Percentiles rank a stretch among this genome's conserved stretches.
These are phyloP conservation scores for Notospermus geniculatus DNA, from an alignment of 1,140 invertebrate species.

Conservation along the genomic window DNA sequence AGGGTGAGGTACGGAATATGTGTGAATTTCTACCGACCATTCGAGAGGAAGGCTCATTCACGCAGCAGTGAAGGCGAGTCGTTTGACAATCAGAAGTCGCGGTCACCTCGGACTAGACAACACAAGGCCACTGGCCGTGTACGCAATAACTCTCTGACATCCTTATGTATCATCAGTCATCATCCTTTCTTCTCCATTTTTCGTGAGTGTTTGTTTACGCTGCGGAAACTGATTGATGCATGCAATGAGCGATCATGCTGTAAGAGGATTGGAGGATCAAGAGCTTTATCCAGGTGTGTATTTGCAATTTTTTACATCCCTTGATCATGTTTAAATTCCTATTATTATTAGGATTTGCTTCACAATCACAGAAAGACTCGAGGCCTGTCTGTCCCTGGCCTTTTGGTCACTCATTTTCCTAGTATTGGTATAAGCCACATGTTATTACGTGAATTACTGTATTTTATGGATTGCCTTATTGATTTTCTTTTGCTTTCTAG, in stretches of 20 bases:
- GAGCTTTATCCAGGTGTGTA: slow-evolving; percentile 77
- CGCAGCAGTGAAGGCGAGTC: slow-evolving; percentile 25
- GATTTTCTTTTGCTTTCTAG: too few species aligned
- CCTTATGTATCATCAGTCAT: slow-evolving; percentile 95
- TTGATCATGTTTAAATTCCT: too few species aligned
- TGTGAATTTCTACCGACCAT: slow-evolving; percentile 95
- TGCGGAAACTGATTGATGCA: slow-evolving; percentile 93
- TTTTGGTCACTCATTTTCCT: too few species aligned
- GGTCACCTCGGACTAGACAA: slow-evolving; percentile 42
- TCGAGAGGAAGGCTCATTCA: slow-evolving; percentile 60
- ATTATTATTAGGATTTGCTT: too few species aligned
- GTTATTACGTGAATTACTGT: too few species aligned
- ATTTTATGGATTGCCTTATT: too few species aligned
- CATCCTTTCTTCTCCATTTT: slow-evolving; percentile 99
- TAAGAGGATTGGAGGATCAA: slow-evolving; percentile 81
- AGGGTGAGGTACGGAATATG: slow-evolving; percentile 80
- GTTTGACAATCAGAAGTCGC: slow-evolving; percentile 14
- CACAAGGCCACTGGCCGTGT: slow-evolving; percentile 41
- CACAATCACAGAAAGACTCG: too few species aligned
- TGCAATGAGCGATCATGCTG: slow-evolving; percentile 91
- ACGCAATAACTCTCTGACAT: slow-evolving; percentile 79
- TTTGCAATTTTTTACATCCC: too few species aligned
- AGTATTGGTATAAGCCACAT: too few species aligned
- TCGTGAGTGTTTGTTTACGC: slow-evolving; percentile 91
- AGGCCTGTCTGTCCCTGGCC: too few species aligned